Percentiles rank a stretch among this genome's conserved stretches.
These are phyloP conservation scores for Teinopalpus imperialis DNA, from an alignment of 2,888 invertebrate species.

Conservation along the genomic window DNA sequence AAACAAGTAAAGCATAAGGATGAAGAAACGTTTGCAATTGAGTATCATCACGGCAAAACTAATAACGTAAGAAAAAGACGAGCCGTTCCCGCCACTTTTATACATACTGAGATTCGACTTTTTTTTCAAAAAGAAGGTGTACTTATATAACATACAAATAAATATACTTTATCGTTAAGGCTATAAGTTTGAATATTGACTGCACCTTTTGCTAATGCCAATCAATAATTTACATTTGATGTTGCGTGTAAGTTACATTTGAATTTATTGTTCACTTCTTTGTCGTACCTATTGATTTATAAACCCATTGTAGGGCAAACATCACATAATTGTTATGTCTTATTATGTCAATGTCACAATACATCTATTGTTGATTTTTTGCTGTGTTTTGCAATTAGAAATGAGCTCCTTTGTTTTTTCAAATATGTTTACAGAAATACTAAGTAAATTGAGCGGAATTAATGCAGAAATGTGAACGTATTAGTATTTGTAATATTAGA, in stretches of 20 bases:
- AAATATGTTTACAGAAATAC: no score
- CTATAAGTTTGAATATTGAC: neutral
- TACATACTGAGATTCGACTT: conserved; percentile 1
- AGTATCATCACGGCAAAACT: conserved; percentile 15
- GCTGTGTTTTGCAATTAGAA: no score
- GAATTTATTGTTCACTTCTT: neutral
- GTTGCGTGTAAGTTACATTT: neutral
- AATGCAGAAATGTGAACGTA: no score
- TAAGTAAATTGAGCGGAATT: no score
- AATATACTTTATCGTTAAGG: neutral
- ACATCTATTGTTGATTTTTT: no score
- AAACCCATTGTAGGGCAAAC: neutral
- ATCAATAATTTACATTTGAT: conserved; percentile 3
- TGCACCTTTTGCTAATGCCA: neutral
- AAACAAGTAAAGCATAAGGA: neutral
- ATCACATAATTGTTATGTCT: no score
- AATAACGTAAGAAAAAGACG: neutral
- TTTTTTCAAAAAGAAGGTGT: conserved; percentile 1
- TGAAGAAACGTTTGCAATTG: conserved; percentile 1
- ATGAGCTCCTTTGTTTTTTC: no score
- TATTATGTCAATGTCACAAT: no score
- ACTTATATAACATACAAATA: neutral
- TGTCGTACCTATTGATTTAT: neutral
- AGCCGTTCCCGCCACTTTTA: conserved; percentile 6
- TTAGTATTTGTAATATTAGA: no score